These are phyloP conservation scores for Epirrhoe tristata DNA, from an alignment of 2,888 invertebrate genomes.

Conservation along the genomic window DNA sequence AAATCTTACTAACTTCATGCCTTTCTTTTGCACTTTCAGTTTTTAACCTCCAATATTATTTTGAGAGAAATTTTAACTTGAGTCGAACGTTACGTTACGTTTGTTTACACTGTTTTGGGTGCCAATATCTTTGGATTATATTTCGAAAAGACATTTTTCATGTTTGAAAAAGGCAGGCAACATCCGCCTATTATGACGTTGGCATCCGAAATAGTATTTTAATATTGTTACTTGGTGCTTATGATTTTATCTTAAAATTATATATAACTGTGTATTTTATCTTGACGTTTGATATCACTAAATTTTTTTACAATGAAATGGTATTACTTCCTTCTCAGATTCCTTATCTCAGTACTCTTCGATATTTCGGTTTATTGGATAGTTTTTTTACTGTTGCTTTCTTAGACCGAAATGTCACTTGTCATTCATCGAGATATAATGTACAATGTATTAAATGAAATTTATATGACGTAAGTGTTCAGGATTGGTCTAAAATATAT, in stretches of 20 bases:
- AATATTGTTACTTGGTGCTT: conserved; percentile 42
- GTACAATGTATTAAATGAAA: conserved; percentile 35
- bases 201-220: conserved; percentile 13
- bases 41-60: neutral
- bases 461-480: conserved; percentile 74
- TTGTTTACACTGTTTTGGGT: neutral
- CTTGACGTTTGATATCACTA: conserved; percentile 12
- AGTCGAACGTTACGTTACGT: neutral
- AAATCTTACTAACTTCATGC: conserved; percentile 72
- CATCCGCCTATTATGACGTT: neutral
- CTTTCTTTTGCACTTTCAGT: neutral
- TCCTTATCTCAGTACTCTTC: neutral
- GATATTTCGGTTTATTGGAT: neutral
- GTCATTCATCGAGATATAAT: conserved; percentile 21
- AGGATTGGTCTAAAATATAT: conserved; percentile 75
- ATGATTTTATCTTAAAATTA: conserved; percentile 32
- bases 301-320: neutral
- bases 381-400: neutral
- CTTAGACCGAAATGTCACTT: neutral
- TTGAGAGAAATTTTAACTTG: neutral
- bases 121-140: neutral
- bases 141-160: neutral
- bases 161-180: neutral
- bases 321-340: neutral
- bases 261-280: conserved; percentile 30